Conservation (phyloP, 2,113 vertebrate genomes). For the Machaerirhynchus nigripectus region DNA sequence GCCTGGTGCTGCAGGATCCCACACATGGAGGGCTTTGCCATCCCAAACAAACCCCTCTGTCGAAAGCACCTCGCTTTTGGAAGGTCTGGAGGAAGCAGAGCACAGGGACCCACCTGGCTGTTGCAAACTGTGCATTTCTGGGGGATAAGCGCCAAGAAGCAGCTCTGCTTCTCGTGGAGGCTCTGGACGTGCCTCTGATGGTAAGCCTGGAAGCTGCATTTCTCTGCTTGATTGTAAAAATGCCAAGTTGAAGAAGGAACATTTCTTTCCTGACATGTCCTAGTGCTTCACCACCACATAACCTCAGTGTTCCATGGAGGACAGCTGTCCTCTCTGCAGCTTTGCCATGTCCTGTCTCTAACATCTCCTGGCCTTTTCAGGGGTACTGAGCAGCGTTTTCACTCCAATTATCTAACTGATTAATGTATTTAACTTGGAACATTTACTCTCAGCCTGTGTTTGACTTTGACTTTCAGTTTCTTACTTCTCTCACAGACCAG, state of each 20-base stretch:
- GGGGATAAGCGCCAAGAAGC: accelerated
- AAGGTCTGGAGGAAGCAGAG: neutral
- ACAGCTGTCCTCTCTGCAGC: neutral
- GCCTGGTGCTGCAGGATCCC: neutral
- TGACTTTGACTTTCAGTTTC: slow-evolving; percentile 55
- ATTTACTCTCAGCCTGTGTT: slow-evolving; percentile 2
- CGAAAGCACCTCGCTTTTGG: accelerated
- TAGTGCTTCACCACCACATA: neutral
- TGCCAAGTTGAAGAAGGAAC: neutral
- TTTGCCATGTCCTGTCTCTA: accelerated
- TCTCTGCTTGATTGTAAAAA: neutral
- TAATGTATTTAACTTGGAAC: slow-evolving; percentile 12
- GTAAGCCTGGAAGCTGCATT: neutral
- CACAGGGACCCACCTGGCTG: accelerated
- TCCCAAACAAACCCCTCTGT: neutral
- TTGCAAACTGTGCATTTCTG: neutral
- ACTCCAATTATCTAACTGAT: slow-evolving; percentile 12
- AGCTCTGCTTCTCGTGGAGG: neutral
- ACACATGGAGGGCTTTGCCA: accelerated
- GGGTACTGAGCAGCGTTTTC: neutral
- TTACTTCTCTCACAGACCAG: neutral
- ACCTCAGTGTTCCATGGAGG: accelerated
- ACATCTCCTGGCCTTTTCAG: neutral
- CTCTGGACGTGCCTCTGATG: neutral
- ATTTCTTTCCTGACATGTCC: neutral